Conservation (phyloP, 2,113 vertebrate species). For the Pseudopipra pipra region DNA sequence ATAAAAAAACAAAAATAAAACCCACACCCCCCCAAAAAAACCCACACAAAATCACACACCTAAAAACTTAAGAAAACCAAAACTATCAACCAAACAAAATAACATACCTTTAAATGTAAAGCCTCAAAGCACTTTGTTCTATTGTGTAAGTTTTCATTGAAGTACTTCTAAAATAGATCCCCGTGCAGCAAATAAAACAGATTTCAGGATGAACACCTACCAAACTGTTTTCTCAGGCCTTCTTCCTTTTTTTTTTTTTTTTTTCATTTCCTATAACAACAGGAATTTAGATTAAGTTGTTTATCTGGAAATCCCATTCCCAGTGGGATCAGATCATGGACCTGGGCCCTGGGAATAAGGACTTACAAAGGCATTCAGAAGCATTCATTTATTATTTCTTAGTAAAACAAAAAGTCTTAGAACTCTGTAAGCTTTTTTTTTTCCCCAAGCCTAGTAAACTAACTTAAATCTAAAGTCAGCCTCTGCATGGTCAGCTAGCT, state of each 20-base stretch:
- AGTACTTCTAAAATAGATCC: background rate
- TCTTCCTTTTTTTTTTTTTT: background rate
- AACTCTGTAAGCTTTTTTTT: background rate
- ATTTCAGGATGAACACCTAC: background rate
- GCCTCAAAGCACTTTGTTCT: background rate
- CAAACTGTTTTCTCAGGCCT: background rate
- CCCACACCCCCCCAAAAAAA: rapidly evolving
- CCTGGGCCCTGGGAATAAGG: background rate
- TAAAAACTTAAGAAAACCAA: background rate
- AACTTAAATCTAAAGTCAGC: background rate
- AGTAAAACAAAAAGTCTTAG: background rate
- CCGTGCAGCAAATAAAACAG: background rate
- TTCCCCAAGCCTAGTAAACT: background rate
- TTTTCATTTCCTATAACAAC: background rate
- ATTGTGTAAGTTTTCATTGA: background rate
- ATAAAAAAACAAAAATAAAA: background rate
- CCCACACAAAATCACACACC: rapidly evolving
- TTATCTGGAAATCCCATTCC: background rate
- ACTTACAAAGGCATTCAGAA: background rate
- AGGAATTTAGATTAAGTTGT: constrained; percentile 1
- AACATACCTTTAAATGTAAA: background rate
- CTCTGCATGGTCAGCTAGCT: background rate
- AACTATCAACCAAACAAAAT: background rate
- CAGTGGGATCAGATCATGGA: background rate
- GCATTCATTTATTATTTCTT: background rate